Evolutionary conservation across 2,797 vertebrate genomes (phyloP), one percentile per base, ranked within the genome.

Genomic region (Lates japonicus): DNA sequence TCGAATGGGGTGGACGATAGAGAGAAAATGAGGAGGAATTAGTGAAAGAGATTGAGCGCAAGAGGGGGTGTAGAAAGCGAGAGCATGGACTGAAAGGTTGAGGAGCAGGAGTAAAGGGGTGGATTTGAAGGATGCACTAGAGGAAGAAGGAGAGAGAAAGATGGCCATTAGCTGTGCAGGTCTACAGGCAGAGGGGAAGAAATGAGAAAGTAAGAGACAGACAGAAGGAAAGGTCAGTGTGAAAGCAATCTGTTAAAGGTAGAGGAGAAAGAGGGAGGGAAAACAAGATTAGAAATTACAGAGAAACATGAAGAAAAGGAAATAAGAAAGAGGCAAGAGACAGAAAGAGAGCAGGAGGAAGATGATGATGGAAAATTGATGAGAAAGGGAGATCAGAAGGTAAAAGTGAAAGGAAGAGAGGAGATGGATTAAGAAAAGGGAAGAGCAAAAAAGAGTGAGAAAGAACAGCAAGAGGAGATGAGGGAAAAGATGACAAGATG

Each of bases 201-300:
- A 83, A 81, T 77, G 70, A 78, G 73, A 75, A 70, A 81, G 70
- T 64, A 70, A 54, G 62, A 68, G 57, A 75, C 59, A 80, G 57
- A 74, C 2, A 71, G 82, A 78, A 69, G 66, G 69, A 90, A 90
- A 91, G 88, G 88, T 87, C 86, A 90, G 86, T 4, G 71, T 68
- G 81, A 79, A 88, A 90, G 69, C 83, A 89, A 87, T 88, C 86
- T 87, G 63, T 76, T n/a, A 76, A 74, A 89, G 58, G 82, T 75
- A 66, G 79, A 75, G 73, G 69, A 73, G 68, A 70, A 51, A 81
- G 59, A 70, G 60, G 71, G 19, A 29, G 20, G 66, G 41, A 0
- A 46, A 78, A 55, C 7, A 67, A 75, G 37, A 69, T 44, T 29
- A 66, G 29, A 66, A 58, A 41, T 37, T 29, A 77, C 13, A 59